Evolutionary conservation across 2,797 vertebrate genomes (phyloP).

Genomic region (Amniataba percoides): DNA sequence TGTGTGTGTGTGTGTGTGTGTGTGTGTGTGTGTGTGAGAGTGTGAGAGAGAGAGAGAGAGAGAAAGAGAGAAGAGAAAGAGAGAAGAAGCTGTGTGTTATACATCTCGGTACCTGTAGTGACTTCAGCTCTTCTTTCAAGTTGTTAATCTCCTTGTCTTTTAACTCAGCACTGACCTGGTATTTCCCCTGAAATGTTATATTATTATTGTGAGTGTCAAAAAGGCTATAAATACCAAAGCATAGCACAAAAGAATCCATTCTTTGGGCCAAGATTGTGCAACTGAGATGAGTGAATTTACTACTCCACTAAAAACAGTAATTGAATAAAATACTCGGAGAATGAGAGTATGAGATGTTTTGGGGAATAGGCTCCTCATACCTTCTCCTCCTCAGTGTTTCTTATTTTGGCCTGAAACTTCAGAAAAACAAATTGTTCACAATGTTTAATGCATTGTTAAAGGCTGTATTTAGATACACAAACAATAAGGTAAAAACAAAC

Average conservation of each 20-base stretch:
- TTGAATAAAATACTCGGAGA: slow-evolving; percentile 42
- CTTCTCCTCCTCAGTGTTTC: slow-evolving; percentile 92
- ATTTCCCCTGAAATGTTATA: slow-evolving; percentile 88
- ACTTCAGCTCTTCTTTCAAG: slow-evolving; percentile 93
- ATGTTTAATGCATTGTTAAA: slow-evolving; percentile 27
- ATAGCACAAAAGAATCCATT: slow-evolving; percentile 51
- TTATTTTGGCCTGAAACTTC: slow-evolving; percentile 91
- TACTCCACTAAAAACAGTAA: slow-evolving; percentile 45
- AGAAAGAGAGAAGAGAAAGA: neutral
- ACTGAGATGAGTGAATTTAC: slow-evolving; percentile 55
- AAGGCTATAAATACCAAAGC: slow-evolving; percentile 59
- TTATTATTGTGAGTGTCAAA: slow-evolving; percentile 57
- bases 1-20: neutral
- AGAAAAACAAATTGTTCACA: slow-evolving; percentile 19
- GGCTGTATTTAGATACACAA: neutral
- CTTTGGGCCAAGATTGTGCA: slow-evolving; percentile 37
- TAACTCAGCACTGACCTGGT: slow-evolving; percentile 89
- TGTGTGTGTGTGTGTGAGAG: neutral
- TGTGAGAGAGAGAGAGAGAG: neutral
- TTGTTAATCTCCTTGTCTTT: slow-evolving; percentile 94
- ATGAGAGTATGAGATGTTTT: slow-evolving; percentile 23
- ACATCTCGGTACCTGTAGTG: slow-evolving; percentile 88
- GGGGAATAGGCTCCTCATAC: slow-evolving; percentile 78
- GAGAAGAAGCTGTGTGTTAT: neutral
- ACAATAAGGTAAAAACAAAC: slow-evolving; percentile 72